Evolutionary conservation across 2,888 invertebrate genomes (phyloP), one percentile per base, ranked within the genome.

Genomic region (Xanthorhoe spadicearia): DNA sequence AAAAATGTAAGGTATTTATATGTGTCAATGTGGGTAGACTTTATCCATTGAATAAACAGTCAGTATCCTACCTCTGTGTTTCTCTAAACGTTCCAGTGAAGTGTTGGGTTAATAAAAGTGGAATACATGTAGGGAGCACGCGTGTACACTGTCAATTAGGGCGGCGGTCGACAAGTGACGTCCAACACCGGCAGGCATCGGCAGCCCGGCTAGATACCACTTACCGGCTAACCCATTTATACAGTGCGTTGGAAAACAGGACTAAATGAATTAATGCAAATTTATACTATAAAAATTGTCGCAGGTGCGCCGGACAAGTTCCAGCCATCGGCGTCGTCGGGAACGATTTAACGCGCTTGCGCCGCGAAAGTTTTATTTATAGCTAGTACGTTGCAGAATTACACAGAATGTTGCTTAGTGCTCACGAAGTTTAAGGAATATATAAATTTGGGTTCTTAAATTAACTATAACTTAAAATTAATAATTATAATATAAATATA

Each of bases 281-380:
- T 92, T 88, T 92, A 93, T 92, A 92, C 93, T 89, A 91, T 93
- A 92, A 92, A 93, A 93, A 92, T 91, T 92, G 92, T 93, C 92
- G 92, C 93, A 93, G 93, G 93, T 93, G 93, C 90, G 82, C 76
- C 68, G 81, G 92, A 92, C 93, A 85, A 87, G 92, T 93, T 92
- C 87, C 89, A 89, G 81, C 85, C 86, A 86, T 68, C 65, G 70
- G 86, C 86, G 86, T 83, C 85, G 86, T 83, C 83, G 87, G 87
- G 86, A 90, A 87, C 92, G 91, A 90, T 90, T 92, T 91, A 91
- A 89, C 90, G 90, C 87, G 89, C 86, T 89, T 88, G 86, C 86
- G 81, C 81, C 77, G 88, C 79, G 86, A 87, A 89, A 87, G 84
- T 89, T 90, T 91, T 92, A 92, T 92, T 92, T 92, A 90, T 90